Evolutionary conservation across 2,888 invertebrate species (phyloP), one percentile per base, ranked within the genome.

Genomic region (Flabesymbios commensalis): DNA sequence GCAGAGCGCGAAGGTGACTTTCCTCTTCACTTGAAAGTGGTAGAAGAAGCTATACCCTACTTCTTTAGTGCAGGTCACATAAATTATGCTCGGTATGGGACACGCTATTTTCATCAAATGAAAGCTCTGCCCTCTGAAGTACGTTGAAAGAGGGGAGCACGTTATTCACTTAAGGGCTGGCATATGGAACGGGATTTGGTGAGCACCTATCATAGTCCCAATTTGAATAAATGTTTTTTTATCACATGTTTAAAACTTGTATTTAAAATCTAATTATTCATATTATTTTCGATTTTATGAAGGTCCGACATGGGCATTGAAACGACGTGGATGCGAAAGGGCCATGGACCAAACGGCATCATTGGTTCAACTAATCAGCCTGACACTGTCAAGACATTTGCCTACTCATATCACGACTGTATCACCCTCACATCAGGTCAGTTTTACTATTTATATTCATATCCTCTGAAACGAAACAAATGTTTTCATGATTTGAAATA

Each of bases 251-350:
- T n/a, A n/a, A n/a, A n/a, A n/a, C n/a, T n/a, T n/a, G n/a, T n/a
- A n/a, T 26, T 49, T 10, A 22, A 7, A 19, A 28, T 26, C 14
- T 7, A 26, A 28, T 49, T 28, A 7, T 26, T 14, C 5, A 26
- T 22, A 14, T 10, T 26, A 49, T 49, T 22, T 10, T 28, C 29
- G 10, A 7, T 49, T 26, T 28, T 7, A 24, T 19, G 24, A 26
- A 28, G 49, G 49, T 66, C 66, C 33, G 73, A 70, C 54, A 67
- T 72, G 69, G 64, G 64, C 43, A 74, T 72, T 17, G 72, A 72
- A 45, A 66, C 70, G 0, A 73, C 70, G 1, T 71, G 64, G 54
- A 72, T 73, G 69, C 31, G 65, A 24, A 69, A 71, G 64, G 70
- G 72, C 2, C 70, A 70, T 61, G 68, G 70, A 0, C 55, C 59